phyloP scores from a whole-genome alignment of 2,113 vertebrate species.

The Prochilodus magdalenae region DNA sequence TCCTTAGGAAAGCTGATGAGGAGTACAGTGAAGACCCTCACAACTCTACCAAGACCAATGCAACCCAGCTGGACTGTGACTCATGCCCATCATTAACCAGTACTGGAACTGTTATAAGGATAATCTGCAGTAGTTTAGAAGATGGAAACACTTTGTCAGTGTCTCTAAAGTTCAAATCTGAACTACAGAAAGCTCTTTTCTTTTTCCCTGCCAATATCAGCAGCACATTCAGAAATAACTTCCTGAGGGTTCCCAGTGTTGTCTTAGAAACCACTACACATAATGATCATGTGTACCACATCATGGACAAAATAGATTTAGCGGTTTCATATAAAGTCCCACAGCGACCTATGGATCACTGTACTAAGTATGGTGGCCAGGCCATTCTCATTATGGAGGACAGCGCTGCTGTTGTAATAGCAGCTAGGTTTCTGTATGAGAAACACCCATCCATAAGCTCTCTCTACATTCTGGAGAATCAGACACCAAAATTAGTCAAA shows the following conservation, averaged over 20 bases:
- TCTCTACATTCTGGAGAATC: constrained; percentile 53
- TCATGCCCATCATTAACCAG: constrained; percentile 46
- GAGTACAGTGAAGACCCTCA: constrained; percentile 60
- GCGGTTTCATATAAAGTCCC: constrained; percentile 32
- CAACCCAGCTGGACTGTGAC: constrained; percentile 37
- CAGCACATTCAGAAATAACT: constrained; percentile 46
- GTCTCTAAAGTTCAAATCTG: constrained; percentile 46
- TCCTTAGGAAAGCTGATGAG: constrained; percentile 33
- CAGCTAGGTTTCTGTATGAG: constrained; percentile 41
- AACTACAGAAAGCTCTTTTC: constrained; percentile 39
- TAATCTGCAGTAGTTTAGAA: constrained; percentile 54
- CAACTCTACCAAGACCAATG: constrained; percentile 47
- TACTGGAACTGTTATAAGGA: constrained; percentile 41
- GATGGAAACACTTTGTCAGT: constrained; percentile 53
- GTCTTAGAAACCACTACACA: constrained; percentile 55
- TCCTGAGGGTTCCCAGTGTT: constrained; percentile 32
- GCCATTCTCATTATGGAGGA: constrained; percentile 57
- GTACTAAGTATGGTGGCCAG: constrained; percentile 59
- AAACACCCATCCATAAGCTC: constrained; percentile 50
- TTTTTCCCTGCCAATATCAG: constrained; percentile 54
- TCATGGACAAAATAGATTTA: background rate
- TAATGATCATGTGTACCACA: constrained; percentile 48
- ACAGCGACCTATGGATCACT: constrained; percentile 42
- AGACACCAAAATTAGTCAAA: constrained; percentile 41
- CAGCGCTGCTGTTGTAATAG: constrained; percentile 10